Evolutionary conservation across 1,140 invertebrate species (phyloP), one percentile per base, ranked within the genome.

Genomic region (Eupeodes corollae): DNA sequence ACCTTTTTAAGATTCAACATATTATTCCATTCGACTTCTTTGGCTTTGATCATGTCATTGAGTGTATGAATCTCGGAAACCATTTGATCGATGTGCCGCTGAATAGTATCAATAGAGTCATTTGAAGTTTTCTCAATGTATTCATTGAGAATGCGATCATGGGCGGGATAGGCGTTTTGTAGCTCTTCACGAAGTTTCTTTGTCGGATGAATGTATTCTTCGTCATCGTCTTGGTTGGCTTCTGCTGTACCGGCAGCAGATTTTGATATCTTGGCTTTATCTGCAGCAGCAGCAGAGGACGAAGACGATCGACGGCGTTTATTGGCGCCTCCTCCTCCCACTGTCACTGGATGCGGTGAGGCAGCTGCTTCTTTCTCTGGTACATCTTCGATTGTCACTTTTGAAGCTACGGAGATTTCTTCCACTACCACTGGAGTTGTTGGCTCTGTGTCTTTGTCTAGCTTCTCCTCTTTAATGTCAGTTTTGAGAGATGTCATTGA

Each of bases 21-120:
- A 43, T 83, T 79, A 56, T 88, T 88, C 86, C 86, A 89, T 67
- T 89, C 85, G 51, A 80, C 75, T 71, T 88, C 86, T 62, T 88
- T 88, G 56, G 80, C 77, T 54, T 77, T 76, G 2, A 82, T 77
- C n/a, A 86, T 56, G 50, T 82, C 79, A 37, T 79, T 72, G 37
- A 88, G 63, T 1, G 78, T 78, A 58, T 79, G 70, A 50, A 83
- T 79, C 58, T 83, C 80, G 14, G 69, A 61, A 5, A 77, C 62
- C 9, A 80, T 58, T 51, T 77, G 76, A 50, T 79, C 76, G 0
- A 74, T 73, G 43, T 75, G 71, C 45, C 67, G 67, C 44, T 77
- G 72, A 45, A 81, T 73, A 56, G 80, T 77, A 16, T 79, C 76
- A 2, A 75, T 50, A 50, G 67, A 77, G 50, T 72, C 71, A 47